Conservation (phyloP, 1,140 invertebrate genomes). For the Notospermus geniculatus region DNA sequence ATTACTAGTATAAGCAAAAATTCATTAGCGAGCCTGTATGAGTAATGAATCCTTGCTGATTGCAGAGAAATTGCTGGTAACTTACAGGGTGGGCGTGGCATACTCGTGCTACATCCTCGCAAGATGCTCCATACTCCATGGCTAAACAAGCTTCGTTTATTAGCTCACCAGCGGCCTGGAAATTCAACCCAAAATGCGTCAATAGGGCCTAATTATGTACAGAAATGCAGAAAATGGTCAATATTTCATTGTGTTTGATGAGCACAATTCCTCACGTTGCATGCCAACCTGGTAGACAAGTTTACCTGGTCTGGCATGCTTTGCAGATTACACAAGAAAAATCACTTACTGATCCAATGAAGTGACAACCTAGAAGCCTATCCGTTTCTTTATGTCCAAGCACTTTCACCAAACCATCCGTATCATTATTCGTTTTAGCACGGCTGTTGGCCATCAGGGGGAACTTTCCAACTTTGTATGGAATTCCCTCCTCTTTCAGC, state of each 20-base stretch:
- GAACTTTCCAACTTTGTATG: conserved; percentile 97
- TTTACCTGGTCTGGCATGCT: no score
- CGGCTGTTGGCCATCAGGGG: conserved; percentile 96
- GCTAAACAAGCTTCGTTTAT: conserved; percentile 96
- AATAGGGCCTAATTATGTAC: no score
- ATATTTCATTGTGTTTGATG: no score
- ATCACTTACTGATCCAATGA: conserved; percentile 85
- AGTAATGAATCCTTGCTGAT: no score
- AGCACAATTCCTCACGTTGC: no score
- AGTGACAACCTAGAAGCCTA: conserved; percentile 92
- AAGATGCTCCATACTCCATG: conserved; percentile 98
- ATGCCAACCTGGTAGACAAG: no score
- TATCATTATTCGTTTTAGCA: conserved; percentile 97
- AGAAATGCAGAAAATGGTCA: no score
- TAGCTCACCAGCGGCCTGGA: conserved; percentile 83
- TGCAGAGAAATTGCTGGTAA: no score
- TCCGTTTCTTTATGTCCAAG: conserved; percentile 92
- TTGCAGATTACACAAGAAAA: background rate
- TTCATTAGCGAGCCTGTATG: no score
- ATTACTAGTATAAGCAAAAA: no score
- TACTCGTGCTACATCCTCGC: conserved; percentile 95
- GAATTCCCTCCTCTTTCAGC: conserved; percentile 89
- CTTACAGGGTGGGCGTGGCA: conserved; percentile 98
- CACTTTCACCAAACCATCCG: conserved; percentile 97
- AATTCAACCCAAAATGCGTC: no score